These are phyloP conservation scores for Cheilosia pagana DNA, from an alignment of 2,888 invertebrate species.

Conservation along the genomic window DNA sequence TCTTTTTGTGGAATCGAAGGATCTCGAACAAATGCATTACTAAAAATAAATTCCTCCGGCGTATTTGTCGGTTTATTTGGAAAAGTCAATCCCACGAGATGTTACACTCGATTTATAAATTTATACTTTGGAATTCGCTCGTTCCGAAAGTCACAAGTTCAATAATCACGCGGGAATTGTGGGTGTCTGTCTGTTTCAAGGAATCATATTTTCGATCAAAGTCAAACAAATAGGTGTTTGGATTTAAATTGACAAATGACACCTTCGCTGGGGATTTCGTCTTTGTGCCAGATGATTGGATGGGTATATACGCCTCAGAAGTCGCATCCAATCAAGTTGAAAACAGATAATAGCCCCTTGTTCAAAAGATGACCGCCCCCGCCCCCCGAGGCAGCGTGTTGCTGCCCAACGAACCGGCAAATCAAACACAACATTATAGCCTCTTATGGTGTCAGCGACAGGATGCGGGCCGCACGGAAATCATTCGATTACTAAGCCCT, in stretches of 20 bases:
- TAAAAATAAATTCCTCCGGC: slow-evolving; percentile 42
- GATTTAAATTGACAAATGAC: slow-evolving; percentile 12
- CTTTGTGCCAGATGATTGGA: neutral
- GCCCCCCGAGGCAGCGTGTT: slow-evolving; percentile 17
- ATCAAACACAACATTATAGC: slow-evolving; percentile 61
- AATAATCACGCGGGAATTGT: neutral
- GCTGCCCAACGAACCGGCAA: slow-evolving; percentile 53
- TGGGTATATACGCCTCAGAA: slow-evolving; percentile 22
- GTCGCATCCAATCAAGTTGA: slow-evolving; percentile 50
- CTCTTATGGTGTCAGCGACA: slow-evolving; percentile 40
- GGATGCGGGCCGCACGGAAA: slow-evolving; percentile 33
- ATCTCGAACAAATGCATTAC: slow-evolving; percentile 24
- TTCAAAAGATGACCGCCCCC: slow-evolving; percentile 26
- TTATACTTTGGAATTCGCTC: slow-evolving; percentile 28
- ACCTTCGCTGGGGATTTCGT: slow-evolving; percentile 13
- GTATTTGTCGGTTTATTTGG: slow-evolving; percentile 11
- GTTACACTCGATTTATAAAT: slow-evolving; percentile 37
- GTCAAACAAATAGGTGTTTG: no score
- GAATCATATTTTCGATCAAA: no score
- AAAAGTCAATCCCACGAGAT: slow-evolving; percentile 29
- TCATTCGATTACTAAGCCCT: slow-evolving; percentile 49
- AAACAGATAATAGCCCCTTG: slow-evolving; percentile 20
- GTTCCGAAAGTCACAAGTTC: neutral
- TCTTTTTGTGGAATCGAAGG: neutral
- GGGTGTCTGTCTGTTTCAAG: neutral